Base-by-base conservation (phyloP, 2,888 invertebrate species). In the Aricia artaxerxes region DNA sequence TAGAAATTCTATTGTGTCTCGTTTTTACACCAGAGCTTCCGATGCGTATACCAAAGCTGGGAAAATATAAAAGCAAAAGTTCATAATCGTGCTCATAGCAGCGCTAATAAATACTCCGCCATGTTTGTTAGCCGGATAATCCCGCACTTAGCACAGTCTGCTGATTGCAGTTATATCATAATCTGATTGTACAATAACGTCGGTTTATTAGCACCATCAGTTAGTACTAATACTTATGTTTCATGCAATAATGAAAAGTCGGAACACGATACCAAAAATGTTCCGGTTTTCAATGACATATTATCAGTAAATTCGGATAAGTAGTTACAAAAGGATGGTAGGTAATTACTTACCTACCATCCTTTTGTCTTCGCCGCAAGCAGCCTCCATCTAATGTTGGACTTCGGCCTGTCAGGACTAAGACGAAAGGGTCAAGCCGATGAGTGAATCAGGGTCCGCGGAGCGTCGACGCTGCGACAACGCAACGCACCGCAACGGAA, bases 91-190 rank as follows among this genome's bases (percentile, higher is more conserved):
- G 73, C n/a, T 73, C 53, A 76, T 31, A 76, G 53, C 31, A 31
- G 76, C 76, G 57, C 53, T 76, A 76, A 76, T 76, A 76, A 76
- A 76, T 57, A 76, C 35, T 35, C 76, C 31, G 76, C 35, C 53
- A 53, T 76, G 76, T 76, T 76, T 76, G 76, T 57, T 76, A 76
- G 76, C 76, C 49, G 76, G 76, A 76, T 76, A 53, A 76, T 76
- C 76, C 31, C 35, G 76, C 76, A 76, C 53, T 57, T 76, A 76
- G 76, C 16, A 31, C 76, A 53, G 44, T 75, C 75, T 57, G 53
- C 76, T 76, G 53, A 76, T 76, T 76, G 76, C 76, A 57, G 57
- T 76, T 53, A 16, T 53, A 76, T 53, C 31, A 76, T 76, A 31
- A 57, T 57, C 31, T 38, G 16, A 76, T 76, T 76, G 57, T 76